phyloP scores from a whole-genome alignment of 2,113 vertebrate genomes.

The Hymenochirus boettgeri region DNA sequence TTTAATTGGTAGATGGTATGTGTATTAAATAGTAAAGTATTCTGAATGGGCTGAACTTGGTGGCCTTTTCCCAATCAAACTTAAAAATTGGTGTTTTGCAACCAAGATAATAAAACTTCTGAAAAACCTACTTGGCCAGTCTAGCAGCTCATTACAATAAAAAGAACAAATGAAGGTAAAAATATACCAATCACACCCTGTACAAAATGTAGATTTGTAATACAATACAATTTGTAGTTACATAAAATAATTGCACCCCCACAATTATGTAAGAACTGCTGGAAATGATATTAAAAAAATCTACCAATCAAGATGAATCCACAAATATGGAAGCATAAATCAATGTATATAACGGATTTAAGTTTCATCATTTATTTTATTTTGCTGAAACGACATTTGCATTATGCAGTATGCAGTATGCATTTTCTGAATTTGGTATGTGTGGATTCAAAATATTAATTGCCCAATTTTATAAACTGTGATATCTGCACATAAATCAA shows the following conservation, averaged over 20 bases:
- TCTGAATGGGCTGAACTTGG: too few relatives aligned
- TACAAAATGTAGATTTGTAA: too few relatives aligned
- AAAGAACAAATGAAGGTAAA: too few relatives aligned
- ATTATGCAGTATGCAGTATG: conserved; percentile 16
- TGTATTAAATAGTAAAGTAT: too few relatives aligned
- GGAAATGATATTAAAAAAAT: conserved; percentile 8
- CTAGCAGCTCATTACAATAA: too few relatives aligned
- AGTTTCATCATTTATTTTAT: conserved; percentile 7
- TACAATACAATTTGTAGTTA: neutral
- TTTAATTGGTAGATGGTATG: too few relatives aligned
- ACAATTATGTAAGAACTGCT: conserved; percentile 10
- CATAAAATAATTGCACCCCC: conserved; percentile 17
- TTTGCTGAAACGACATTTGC: conserved; percentile 23
- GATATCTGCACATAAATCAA: conserved; percentile 27
- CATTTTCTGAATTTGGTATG: conserved; percentile 15
- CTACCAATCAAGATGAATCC: conserved; percentile 20
- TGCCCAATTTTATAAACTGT: conserved; percentile 26
- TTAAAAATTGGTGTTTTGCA: too few relatives aligned
- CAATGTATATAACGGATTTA: conserved; percentile 8
- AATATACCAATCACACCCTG: too few relatives aligned
- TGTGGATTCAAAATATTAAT: conserved; percentile 26
- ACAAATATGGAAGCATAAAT: conserved; percentile 7
- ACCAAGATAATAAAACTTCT: too few relatives aligned
- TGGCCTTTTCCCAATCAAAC: too few relatives aligned
- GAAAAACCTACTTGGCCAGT: too few relatives aligned